Base-by-base conservation (phyloP, 2,797 vertebrate species). In the Chiroxiphia lanceolata region DNA sequence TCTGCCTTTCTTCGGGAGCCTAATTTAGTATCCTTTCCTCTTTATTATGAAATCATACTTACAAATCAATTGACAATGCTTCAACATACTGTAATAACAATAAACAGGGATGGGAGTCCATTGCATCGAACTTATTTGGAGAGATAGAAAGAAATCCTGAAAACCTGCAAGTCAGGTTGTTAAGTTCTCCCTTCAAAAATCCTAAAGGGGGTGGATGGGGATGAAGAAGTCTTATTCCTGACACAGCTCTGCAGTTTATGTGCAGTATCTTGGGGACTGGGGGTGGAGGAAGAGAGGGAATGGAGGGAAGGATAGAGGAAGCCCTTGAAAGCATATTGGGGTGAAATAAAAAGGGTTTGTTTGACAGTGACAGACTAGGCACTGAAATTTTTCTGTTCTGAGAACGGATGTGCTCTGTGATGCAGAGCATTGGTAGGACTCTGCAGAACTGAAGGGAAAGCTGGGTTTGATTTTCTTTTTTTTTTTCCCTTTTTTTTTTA, bases 351-450 rank as follows among this genome's bases (percentile, higher is more conserved):
- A 95, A 89, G 45, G 36, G n/a, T 77, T 95, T 3, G 22, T 89
- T 90, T 96, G 93, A 91, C 95, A 95, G 77, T 94, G 95, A 92
- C 86, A 90, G 87, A 89, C 93, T 91, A 60, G 85, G 80, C 64
- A 57, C 65, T 84, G 67, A 86, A 88, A 93, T 93, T 40, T 64
- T 76, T 89, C 60, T 33, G 48, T 92, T 87, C 71, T 70, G 61
- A 77, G 57, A 85, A 72, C 81, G 92, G 78, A 85, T 72, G 88
- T 71, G 92, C 89, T 89, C 93, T 54, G 74, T 86, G 85, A 90
- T 94, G 79, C 87, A 93, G 69, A 93, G 83, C 22, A 76, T 64
- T 70, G 68, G 25, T 76, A 88, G 83, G 65, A 64, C 63, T 88
- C 68, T 64, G 82, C 81, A 83, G 54, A 81, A 85, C 54, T 85